A percentile compares a stretch with the other conserved stretches of the same genome.
Evolutionary conservation across 2,797 vertebrate species (phyloP).

Genomic region (Propithecus deckenii): DNA sequence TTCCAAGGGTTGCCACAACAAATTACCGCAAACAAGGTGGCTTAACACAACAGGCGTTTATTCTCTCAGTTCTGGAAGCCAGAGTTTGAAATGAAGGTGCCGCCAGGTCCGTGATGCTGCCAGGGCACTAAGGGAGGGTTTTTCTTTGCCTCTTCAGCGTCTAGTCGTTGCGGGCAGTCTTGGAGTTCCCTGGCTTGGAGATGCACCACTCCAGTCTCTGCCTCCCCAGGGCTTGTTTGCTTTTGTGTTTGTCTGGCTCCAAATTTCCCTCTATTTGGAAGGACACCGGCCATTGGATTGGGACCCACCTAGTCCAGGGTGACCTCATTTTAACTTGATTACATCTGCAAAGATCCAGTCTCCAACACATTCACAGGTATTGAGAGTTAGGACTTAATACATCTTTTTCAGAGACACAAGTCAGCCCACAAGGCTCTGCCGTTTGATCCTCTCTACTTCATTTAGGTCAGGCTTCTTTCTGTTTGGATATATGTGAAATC

Average conservation of each 20-base stretch:
- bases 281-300: not conserved
- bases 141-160: too few relatives aligned
- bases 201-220: not conserved
- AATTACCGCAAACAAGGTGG: not conserved
- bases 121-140: too few relatives aligned
- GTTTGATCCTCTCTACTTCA: fast-evolving
- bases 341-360: not conserved
- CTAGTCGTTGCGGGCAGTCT: not conserved
- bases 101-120: not conserved
- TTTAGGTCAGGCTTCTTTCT: not conserved
- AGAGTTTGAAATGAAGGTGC: not conserved
- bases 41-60: not conserved
- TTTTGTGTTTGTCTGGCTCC: not conserved
- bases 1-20: not conserved
- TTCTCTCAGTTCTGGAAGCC: not conserved
- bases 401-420: not conserved
- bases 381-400: not conserved
- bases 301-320: not conserved
- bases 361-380: not conserved
- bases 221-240: not conserved
- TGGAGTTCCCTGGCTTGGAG: not conserved
- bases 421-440: not conserved
- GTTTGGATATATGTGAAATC: not conserved
- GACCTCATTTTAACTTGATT: not conserved
- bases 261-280: not conserved